Evolutionary conservation across 2,888 invertebrate species (phyloP).

Genomic region (Ctenicera cuprea): DNA sequence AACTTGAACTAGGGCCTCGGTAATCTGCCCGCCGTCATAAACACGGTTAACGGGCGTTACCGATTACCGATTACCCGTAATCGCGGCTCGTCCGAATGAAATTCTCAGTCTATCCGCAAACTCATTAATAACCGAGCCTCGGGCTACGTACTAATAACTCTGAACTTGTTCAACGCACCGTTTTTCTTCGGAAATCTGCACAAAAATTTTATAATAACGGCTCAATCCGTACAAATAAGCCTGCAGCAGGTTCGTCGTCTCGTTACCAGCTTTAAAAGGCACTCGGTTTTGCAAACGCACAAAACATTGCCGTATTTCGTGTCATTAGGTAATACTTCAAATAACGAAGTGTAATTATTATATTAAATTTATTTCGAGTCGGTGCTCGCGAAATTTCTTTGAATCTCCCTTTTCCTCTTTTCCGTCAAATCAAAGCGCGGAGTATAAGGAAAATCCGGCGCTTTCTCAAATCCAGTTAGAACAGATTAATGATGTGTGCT

Average conservation of each 20-base stretch:
- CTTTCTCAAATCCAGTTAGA: conserved; percentile 59
- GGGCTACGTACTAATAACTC: conserved; percentile 59
- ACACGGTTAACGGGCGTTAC: conserved; percentile 46
- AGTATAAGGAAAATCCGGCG: conserved; percentile 36
- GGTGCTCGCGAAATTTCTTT: conserved; percentile 43
- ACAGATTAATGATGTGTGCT: conserved; percentile 64
- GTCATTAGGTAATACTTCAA: conserved; percentile 46
- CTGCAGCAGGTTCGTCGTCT: conserved; percentile 20
- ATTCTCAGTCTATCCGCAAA: conserved; percentile 55
- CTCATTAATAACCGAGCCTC: conserved; percentile 62
- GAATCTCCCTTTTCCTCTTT: conserved; percentile 31
- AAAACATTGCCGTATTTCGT: conserved; percentile 34
- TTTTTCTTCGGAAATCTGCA: conserved; percentile 56
- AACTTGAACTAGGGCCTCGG: conserved; percentile 36
- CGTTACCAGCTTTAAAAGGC: conserved; percentile 29
- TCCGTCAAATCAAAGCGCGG: conserved; percentile 37
- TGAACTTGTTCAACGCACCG: conserved; percentile 57
- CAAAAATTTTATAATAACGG: conserved; percentile 55
- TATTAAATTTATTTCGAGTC: conserved; percentile 49
- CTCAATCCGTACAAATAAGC: conserved; percentile 30
- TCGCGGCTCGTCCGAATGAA: conserved; percentile 49
- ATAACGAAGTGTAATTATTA: conserved; percentile 52
- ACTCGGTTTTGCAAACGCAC: conserved; percentile 25
- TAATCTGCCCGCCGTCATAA: conserved; percentile 48
- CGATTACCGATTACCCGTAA: conserved; percentile 47